These are phyloP conservation scores for Penaeus vannamei DNA, from an alignment of 1,140 invertebrate genomes.

Conservation along the genomic window DNA sequence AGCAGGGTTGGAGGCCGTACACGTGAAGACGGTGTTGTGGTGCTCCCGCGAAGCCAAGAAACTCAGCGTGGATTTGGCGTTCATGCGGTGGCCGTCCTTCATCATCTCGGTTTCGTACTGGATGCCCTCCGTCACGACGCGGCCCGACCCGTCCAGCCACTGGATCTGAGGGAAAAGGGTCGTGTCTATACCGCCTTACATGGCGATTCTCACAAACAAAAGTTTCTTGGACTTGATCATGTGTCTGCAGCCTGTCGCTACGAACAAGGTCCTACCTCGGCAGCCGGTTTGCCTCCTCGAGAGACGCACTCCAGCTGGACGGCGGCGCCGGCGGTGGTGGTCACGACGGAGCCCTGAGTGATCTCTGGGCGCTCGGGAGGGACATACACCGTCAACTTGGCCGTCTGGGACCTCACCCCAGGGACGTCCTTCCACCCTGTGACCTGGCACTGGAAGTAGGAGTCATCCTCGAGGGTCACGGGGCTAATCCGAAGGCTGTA, in stretches of 20 bases:
- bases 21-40: slow-evolving; percentile 52
- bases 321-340: slow-evolving; percentile 71
- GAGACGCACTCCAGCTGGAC: slow-evolving; percentile 73
- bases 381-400: slow-evolving; percentile 84
- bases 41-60: slow-evolving; percentile 51
- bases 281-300: slow-evolving; percentile 72
- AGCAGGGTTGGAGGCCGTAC: slow-evolving; percentile 53
- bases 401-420: slow-evolving; percentile 11
- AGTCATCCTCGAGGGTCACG: slow-evolving; percentile 74
- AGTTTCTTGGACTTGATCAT: neutral
- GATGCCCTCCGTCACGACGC: slow-evolving; percentile 6
- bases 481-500: slow-evolving; percentile 73
- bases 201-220: neutral
- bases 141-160: slow-evolving; percentile 4
- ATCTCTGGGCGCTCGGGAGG: slow-evolving; percentile 80
- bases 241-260: neutral
- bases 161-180: neutral
- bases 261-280: slow-evolving; percentile 69
- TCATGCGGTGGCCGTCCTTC: slow-evolving; percentile 6
- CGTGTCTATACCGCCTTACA: neutral
- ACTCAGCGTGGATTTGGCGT: slow-evolving; percentile 28
- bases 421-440: slow-evolving; percentile 69
- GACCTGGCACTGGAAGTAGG: slow-evolving; percentile 75
- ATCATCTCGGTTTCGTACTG: slow-evolving; percentile 3
- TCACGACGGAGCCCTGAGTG: slow-evolving; percentile 69